Conservation (phyloP, 2,113 vertebrate species). For the Pedionomus torquatus region DNA sequence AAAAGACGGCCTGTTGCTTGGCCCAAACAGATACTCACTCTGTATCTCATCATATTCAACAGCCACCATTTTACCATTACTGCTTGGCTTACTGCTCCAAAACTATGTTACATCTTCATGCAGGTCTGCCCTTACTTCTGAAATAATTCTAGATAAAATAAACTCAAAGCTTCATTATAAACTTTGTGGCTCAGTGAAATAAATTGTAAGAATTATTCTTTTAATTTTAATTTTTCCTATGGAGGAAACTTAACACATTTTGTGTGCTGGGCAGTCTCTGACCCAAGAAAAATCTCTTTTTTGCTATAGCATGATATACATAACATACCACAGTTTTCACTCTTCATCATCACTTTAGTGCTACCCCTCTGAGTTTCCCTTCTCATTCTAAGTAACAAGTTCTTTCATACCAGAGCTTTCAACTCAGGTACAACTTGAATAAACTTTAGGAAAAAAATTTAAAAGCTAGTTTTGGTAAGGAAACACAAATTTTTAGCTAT, state of each 20-base stretch:
- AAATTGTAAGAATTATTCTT: neutral
- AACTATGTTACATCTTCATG: neutral
- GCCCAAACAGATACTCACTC: neutral
- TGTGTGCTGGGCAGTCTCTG: neutral
- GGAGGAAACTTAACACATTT: neutral
- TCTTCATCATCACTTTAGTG: neutral
- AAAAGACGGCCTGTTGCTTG: neutral
- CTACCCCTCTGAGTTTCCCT: neutral
- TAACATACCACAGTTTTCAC: neutral
- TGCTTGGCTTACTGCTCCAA: neutral
- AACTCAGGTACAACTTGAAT: neutral
- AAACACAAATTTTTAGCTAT: neutral
- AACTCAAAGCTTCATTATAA: neutral
- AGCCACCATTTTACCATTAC: neutral
- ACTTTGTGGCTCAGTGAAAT: too few species aligned
- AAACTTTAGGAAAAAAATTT: neutral
- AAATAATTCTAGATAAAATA: neutral
- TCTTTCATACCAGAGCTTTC: neutral
- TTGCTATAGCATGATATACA: neutral
- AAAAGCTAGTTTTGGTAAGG: neutral
- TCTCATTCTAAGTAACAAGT: neutral
- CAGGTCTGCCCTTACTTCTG: neutral
- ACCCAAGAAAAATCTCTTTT: neutral
- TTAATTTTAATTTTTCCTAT: neutral
- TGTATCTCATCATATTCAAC: neutral